Evolutionary conservation across 2,797 vertebrate genomes (phyloP), one percentile per base, ranked within the genome.

Genomic region (Xerus rutilus): DNA sequence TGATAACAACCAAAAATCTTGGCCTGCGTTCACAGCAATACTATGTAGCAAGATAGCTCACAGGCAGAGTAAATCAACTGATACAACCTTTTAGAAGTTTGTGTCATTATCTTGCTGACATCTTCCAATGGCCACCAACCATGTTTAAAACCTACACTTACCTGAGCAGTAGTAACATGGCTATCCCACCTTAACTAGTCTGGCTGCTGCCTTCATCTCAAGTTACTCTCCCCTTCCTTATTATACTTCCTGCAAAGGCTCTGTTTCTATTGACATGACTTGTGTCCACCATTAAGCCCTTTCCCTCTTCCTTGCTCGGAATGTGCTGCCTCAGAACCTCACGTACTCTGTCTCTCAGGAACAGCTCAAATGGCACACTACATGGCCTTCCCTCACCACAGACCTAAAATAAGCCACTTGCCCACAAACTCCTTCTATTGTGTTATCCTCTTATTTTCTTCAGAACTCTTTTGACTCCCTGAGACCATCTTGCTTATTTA

Each of bases 211-310:
- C 35, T n/a, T 70, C 47, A 52, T 30, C 84, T 67, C 45, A 54
- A 9, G 17, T 69, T 12, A 45, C 39, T 91, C 54, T 83, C 30
- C 20, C 43, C 4, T 81, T 54, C 18, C 73, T 86, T 32, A 39
- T 39, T 78, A 2, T 4, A 47, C 23, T 32, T 49, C n/a, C 49
- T n/a, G 43, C 2, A 8, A 0, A 0, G n/a, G 32, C 17, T 73
- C 59, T 86, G 43, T 74, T 89, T 21, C 78, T 35, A 1, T 7
- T 14, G 57, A 73, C 6, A 45, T 52, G 72, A 43, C n/a, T 43
- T 12, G 1, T 35, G 52, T 39, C 52, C 32, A 59, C n/a, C 21
- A 21, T 0, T 14, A 15, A 69, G 15, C 65, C 21, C 28, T 1
- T 57, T 28, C 45, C 45, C 39, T 25, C 35, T 49, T 72, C 52